A percentile compares a stretch with the other conserved stretches of the same genome.
Conservation (phyloP, 1,140 invertebrate genomes). For the fruit fly (Drosophila melanogaster) region Release_6_plus_ISO1_MT NT_033777.3:30838001-30838500, state of each 20-base stretch:
- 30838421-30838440: conserved; percentile 56
- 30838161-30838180: not conserved
- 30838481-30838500: conserved; percentile 49
- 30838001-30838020: conserved; percentile 72
- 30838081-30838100: conserved; percentile 46
- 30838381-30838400: conserved; percentile 73
- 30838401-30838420: conserved; percentile 71
- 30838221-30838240: conserved; percentile 26
- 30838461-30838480: conserved; percentile 15
- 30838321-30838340: conserved; percentile 24
- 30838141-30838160: conserved; percentile 43
- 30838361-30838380: conserved; percentile 83
- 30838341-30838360: conserved; percentile 78
- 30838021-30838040: conserved; percentile 11
- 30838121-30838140: conserved; percentile 75
- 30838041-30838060: conserved; percentile 47
- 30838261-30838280: conserved; percentile 27
- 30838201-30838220: not conserved
- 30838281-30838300: conserved; percentile 63
- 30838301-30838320: conserved; percentile 51
- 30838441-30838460: conserved; percentile 19
- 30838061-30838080: conserved; percentile 44
- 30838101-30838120: conserved; percentile 59
- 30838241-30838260: conserved; percentile 56
- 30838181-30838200: not conserved